A percentile compares a stretch with the other conserved stretches of the same genome.
phyloP scores from a whole-genome alignment of 1,140 invertebrate species.

The Frieseomelitta varia region DNA sequence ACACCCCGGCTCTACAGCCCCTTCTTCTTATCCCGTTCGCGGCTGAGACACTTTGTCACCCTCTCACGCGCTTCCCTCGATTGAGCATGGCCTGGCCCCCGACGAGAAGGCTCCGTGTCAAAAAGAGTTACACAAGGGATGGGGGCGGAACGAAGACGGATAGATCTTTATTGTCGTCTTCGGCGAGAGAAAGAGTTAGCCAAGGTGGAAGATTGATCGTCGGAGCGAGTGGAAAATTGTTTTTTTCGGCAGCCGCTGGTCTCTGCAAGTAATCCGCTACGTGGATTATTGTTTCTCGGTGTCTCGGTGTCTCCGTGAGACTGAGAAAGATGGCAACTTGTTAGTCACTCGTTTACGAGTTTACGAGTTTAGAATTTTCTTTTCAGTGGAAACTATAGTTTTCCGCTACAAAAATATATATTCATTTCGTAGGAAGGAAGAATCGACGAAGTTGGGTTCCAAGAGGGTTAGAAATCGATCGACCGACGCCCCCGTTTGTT shows the following conservation, averaged over 20 bases:
- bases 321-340: not conserved
- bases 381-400: too few relatives aligned
- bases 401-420: too few relatives aligned
- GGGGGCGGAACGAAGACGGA: constrained; percentile 21
- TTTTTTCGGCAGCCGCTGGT: not conserved
- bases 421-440: too few relatives aligned
- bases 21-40: constrained; percentile 43
- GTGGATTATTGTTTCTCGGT: not conserved
- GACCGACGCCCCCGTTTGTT: not conserved
- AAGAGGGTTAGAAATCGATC: too few relatives aligned
- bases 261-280: not conserved
- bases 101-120: constrained; percentile 28
- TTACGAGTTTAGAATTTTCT: not conserved
- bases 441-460: not conserved
- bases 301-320: not conserved
- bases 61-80: constrained; percentile 55
- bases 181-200: not conserved
- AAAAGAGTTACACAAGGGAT: constrained; percentile 32
- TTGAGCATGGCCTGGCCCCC: constrained; percentile 40
- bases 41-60: constrained; percentile 67
- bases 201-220: constrained; percentile 24
- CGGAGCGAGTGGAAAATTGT: not conserved
- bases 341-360: not conserved
- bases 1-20: not conserved
- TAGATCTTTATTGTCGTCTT: constrained; percentile 49